Conservation (phyloP, 1,140 invertebrate genomes). For the Pseudoatta argentina region DNA sequence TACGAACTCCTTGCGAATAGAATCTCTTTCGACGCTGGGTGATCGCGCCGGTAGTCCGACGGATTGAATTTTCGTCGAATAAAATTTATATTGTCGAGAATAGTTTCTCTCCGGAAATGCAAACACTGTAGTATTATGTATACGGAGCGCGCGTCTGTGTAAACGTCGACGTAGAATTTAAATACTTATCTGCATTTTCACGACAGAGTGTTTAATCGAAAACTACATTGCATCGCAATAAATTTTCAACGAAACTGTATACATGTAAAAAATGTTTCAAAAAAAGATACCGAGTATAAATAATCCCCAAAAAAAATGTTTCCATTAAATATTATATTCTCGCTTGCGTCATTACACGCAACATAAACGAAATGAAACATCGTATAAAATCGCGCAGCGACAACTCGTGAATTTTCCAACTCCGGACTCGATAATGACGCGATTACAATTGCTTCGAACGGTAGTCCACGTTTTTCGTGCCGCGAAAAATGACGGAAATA, state of each 20-base stretch:
- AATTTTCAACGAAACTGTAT: neutral
- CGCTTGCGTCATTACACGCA: neutral
- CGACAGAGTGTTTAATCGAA: slow-evolving; percentile 5
- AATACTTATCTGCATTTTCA: slow-evolving; percentile 34
- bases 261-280: neutral
- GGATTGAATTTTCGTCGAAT: slow-evolving; percentile 49
- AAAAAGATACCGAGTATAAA: neutral
- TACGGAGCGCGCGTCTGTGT: neutral
- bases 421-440: slow-evolving; percentile 41
- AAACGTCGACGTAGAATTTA: slow-evolving; percentile 35
- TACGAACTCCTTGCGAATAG: slow-evolving; percentile 14
- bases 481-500: slow-evolving; percentile 49
- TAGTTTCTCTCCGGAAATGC: neutral
- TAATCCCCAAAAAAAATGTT: neutral
- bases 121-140: slow-evolving; percentile 28
- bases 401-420: neutral
- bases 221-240: neutral
- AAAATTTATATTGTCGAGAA: slow-evolving; percentile 38
- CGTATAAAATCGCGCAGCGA: neutral
- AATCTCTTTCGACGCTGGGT: neutral
- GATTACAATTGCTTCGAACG: slow-evolving; percentile 21
- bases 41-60: neutral
- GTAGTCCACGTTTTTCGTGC: slow-evolving; percentile 6
- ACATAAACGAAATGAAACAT: neutral
- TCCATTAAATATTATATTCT: neutral